Percentiles rank a stretch among this genome's conserved stretches.
Conservation (phyloP, 2,888 invertebrate genomes). For the Netelia inedita region DNA sequence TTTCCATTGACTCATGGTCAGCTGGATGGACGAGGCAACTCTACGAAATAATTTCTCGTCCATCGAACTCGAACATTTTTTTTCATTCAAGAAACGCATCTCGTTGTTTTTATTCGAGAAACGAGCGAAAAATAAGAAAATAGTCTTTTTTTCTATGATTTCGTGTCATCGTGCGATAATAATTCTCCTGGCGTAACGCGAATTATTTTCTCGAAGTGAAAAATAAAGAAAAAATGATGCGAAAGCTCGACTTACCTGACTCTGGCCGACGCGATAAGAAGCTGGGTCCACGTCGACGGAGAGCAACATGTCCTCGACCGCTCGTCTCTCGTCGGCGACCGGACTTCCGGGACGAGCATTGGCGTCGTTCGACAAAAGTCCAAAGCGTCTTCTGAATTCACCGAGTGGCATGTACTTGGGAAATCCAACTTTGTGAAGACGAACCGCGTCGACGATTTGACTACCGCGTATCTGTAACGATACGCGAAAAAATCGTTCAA, state of each 20-base stretch:
- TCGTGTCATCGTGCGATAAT: background rate
- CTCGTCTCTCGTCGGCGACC: conserved; percentile 87
- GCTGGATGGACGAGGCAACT: background rate
- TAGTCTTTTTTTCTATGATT: background rate
- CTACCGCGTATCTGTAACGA: conserved; percentile 92
- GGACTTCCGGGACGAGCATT: conserved; percentile 84
- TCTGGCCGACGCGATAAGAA: conserved; percentile 95
- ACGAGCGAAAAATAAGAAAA: background rate
- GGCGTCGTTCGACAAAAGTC: conserved; percentile 86
- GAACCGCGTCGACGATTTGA: conserved; percentile 95
- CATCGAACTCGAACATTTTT: background rate
- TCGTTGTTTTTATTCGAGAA: background rate
- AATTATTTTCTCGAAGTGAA: background rate
- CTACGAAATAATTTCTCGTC: conserved; percentile 27
- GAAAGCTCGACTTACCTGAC: conserved; percentile 90
- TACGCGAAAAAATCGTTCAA: background rate
- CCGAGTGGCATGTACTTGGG: conserved; percentile 95
- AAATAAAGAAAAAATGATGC: conserved; percentile 7
- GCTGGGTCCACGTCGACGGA: conserved; percentile 94
- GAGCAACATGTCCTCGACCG: conserved; percentile 94
- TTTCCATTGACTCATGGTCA: conserved; percentile 9
- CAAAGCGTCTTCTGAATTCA: conserved; percentile 95
- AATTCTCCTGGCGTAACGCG: conserved; percentile 49
- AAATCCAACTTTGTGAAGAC: conserved; percentile 97
- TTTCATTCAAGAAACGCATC: background rate